Conservation (phyloP, 2,888 invertebrate genomes). For the Chloroclysta siterata region DNA sequence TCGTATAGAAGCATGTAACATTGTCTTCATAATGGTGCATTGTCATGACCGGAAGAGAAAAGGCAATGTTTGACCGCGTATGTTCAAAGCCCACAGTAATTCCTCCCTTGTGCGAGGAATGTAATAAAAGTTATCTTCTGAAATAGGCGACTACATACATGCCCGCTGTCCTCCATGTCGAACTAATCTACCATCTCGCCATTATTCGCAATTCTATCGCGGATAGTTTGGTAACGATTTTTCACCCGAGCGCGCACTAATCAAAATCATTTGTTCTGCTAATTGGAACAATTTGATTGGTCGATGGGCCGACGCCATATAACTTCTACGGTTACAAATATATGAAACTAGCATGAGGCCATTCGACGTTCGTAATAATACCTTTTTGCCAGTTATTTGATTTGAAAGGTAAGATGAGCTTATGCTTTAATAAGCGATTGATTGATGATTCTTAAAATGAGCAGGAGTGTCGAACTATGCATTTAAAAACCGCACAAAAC, state of each 20-base stretch:
- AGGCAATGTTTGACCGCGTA: constrained; percentile 67
- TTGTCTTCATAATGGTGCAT: constrained; percentile 70
- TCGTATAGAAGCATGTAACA: constrained; percentile 53
- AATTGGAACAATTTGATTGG: constrained; percentile 34
- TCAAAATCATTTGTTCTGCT: constrained; percentile 36
- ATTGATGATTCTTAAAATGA: constrained; percentile 23
- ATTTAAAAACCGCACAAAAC: background rate
- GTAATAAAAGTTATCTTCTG: constrained; percentile 72
- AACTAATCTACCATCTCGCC: constrained; percentile 37
- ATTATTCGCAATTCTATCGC: constrained; percentile 38
- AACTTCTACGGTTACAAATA: constrained; percentile 19
- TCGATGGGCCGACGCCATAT: constrained; percentile 9
- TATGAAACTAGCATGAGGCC: constrained; percentile 26
- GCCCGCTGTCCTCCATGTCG: constrained; percentile 44
- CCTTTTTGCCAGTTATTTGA: constrained; percentile 19
- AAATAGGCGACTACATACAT: constrained; percentile 60
- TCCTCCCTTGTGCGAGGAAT: constrained; percentile 64
- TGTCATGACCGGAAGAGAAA: constrained; percentile 61
- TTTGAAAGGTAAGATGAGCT: constrained; percentile 8
- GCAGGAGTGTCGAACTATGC: constrained; percentile 10
- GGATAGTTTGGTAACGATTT: constrained; percentile 31
- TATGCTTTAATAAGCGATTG: background rate
- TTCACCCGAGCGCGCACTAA: constrained; percentile 33
- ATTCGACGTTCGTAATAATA: constrained; percentile 11
- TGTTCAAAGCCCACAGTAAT: constrained; percentile 55